Conservation (phyloP, 2,888 invertebrate species). For the Argyresthia goedartella region DNA sequence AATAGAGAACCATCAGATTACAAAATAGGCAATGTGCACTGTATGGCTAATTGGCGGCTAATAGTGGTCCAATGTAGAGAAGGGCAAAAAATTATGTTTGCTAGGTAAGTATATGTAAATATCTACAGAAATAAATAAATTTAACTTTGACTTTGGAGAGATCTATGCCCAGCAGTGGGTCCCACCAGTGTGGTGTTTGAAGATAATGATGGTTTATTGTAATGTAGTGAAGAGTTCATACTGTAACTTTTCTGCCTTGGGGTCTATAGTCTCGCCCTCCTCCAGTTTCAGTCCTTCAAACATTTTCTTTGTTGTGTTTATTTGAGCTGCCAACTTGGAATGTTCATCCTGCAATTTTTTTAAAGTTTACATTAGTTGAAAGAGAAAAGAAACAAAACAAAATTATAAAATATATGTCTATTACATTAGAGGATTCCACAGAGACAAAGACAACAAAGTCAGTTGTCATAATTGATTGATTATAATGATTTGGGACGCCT, state of each 20-base stretch:
- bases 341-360: conserved; percentile 42
- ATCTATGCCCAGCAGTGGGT: no score
- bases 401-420: neutral
- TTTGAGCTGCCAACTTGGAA: conserved; percentile 52
- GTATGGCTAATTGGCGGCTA: no score
- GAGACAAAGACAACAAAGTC: neutral
- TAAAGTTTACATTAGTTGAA: neutral
- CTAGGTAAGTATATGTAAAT: no score
- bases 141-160: no score
- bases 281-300: conserved; percentile 62
- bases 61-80: no score
- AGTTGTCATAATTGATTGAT: no score
- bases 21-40: no score
- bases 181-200: no score
- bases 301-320: conserved; percentile 58
- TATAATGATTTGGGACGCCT: no score
- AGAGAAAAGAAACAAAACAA: neutral
- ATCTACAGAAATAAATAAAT: no score
- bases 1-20: no score
- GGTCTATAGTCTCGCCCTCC: conserved; percentile 56
- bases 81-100: no score
- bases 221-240: conserved; percentile 18
- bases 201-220: neutral
- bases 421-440: neutral
- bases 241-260: conserved; percentile 62